Percentiles rank a stretch among this genome's conserved stretches.
phyloP scores from a whole-genome alignment of 2,113 vertebrate genomes.

The Seriola aureovittata region DNA sequence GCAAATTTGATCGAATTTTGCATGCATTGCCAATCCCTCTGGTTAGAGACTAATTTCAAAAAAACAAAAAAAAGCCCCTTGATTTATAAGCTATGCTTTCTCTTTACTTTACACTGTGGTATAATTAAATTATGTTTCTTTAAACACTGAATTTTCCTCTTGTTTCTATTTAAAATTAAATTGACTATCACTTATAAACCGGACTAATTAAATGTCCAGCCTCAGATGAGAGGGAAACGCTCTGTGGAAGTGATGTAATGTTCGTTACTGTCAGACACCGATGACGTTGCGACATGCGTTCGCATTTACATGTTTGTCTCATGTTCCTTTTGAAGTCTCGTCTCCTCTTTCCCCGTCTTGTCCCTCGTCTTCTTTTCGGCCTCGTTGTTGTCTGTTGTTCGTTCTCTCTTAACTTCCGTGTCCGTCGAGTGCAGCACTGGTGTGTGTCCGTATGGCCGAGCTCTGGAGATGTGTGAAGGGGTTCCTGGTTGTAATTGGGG shows the following conservation, averaged over 20 bases:
- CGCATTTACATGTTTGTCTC: background rate
- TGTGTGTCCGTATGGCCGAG: constrained; percentile 51
- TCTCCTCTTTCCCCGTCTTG: background rate
- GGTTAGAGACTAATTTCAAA: constrained; percentile 64
- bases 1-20: constrained; percentile 81
- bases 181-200: constrained; percentile 33
- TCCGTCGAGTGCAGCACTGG: constrained; percentile 8
- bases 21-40: constrained; percentile 72
- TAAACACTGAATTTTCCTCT: constrained; percentile 48
- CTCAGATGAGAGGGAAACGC: background rate
- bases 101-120: constrained; percentile 62
- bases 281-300: background rate
- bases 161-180: constrained; percentile 42
- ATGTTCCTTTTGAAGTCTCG: background rate
- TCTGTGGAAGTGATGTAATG: background rate
- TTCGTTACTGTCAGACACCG: background rate
- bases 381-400: background rate
- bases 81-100: constrained; percentile 69
- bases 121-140: constrained; percentile 53
- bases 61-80: constrained; percentile 21
- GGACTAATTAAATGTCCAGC: constrained; percentile 25
- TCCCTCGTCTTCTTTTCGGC: background rate
- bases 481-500: constrained; percentile 63
- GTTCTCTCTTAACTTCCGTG: constrained; percentile 1
- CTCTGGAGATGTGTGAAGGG: constrained; percentile 58